Evolutionary conservation across 2,113 vertebrate genomes (phyloP), one percentile per base, ranked within the genome.

Genomic region (Bubalus kerabau): DNA sequence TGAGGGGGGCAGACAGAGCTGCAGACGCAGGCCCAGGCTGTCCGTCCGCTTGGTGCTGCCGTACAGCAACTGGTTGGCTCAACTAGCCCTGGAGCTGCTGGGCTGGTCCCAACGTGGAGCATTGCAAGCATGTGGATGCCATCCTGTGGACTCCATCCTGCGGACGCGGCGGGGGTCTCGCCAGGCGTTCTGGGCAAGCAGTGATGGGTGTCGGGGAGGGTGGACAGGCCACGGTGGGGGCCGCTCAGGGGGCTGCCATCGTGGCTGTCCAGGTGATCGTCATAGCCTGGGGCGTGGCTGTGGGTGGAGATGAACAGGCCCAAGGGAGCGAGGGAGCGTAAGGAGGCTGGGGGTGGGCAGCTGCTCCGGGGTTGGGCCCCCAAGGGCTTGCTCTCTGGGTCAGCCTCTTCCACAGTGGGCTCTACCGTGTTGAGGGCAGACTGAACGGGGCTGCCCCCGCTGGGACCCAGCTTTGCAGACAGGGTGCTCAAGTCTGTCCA

Each of bases 81-180:
- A 6, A 1, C 30, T 9, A n/a, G 19, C 28, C 48, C 59, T 40
- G 5, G 19, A 74, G 36, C 78, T 11, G 23, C 28, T 6, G 67
- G 67, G n/a, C 67, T 43, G 28, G 56, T 40, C 36, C 59, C 48
- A 40, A 21, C n/a, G 0, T 9, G 24, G 26, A 86, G 4, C 67
- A 43, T 28, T 6, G 28, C 21, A 2, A 32, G 74, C 21, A 1
- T 3, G 1, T 17, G 40, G 48, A 10, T 7, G 0, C 11, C 43
- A 0, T 52, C 48, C 48, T 3, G 1, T 17, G 40, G 48, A 10
- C 13, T 0, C 11, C 43, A 0, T 52, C 7, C 30, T 54, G 2
- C 0, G 1, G 32, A 17, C 2, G 0, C 2, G 0, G 2, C 2
- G 40, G 7, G 12, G 6, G 36, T 6, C 23, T 21, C 1, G 3